phyloP scores from a whole-genome alignment of 1,140 invertebrate species.

The Ceratosolen fusciceps region DNA sequence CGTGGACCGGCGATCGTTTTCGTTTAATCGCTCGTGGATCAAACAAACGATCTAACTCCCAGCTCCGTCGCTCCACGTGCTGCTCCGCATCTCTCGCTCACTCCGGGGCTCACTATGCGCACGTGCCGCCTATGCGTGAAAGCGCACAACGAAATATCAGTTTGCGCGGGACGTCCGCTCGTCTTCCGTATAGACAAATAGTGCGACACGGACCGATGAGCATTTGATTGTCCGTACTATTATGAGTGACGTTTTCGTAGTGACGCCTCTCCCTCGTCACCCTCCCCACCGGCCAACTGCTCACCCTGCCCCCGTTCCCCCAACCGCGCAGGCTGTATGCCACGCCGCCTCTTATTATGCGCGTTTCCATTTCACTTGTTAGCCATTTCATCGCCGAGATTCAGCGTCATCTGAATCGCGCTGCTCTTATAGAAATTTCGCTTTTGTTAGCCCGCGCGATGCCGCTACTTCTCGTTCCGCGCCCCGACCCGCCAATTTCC shows the following conservation, averaged over 20 bases:
- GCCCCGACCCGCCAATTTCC: not conserved
- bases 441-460: not conserved
- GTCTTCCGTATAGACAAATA: slow-evolving; percentile 71
- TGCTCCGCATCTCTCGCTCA: too few relatives aligned
- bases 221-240: slow-evolving; percentile 70
- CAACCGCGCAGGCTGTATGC: not conserved
- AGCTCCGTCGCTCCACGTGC: too few relatives aligned
- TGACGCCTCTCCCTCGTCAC: slow-evolving; percentile 36
- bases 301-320: slow-evolving; percentile 18
- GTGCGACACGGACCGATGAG: slow-evolving; percentile 62
- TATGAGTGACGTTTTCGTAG: slow-evolving; percentile 68
- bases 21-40: slow-evolving; percentile 70
- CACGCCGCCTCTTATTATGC: not conserved
- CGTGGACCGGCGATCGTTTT: slow-evolving; percentile 61
- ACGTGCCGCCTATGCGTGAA: slow-evolving; percentile 54
- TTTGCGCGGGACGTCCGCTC: slow-evolving; percentile 55
- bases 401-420: not conserved
- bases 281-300: not conserved
- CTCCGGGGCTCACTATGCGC: slow-evolving; percentile 61
- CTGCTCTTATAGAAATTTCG: slow-evolving; percentile 27
- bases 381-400: slow-evolving; percentile 19
- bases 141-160: slow-evolving; percentile 51
- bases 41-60: too few relatives aligned
- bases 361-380: slow-evolving; percentile 12
- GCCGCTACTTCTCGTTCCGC: not conserved